A percentile compares a stretch with the other conserved stretches of the same genome.
These are phyloP conservation scores for Drosophila kurseongensis DNA, from an alignment of 1,140 invertebrate species.

Conservation along the genomic window DNA sequence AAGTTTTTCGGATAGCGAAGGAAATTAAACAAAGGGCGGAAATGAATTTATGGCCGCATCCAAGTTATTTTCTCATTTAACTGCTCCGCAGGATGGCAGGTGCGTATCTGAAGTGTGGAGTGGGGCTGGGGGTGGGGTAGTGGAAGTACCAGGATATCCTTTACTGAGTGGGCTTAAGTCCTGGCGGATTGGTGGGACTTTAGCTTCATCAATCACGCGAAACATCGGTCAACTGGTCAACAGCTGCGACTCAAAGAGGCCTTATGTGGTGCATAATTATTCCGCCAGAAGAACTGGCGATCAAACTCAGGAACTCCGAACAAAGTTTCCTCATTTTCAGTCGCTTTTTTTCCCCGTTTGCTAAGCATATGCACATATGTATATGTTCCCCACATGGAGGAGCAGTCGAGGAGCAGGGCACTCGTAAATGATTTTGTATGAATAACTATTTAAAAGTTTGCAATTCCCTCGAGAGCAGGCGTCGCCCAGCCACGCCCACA, in stretches of 20 bases:
- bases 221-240: slow-evolving; percentile 19
- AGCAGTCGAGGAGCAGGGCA: slow-evolving; percentile 15
- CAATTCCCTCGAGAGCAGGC: slow-evolving; percentile 33
- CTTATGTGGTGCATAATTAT: slow-evolving; percentile 26
- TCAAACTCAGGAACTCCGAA: slow-evolving; percentile 14
- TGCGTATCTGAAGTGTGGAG: slow-evolving; percentile 1
- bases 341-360: slow-evolving; percentile 11
- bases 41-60: slow-evolving; percentile 71
- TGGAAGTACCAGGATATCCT: not conserved
- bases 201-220: slow-evolving; percentile 15
- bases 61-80: slow-evolving; percentile 64
- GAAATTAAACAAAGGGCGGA: slow-evolving; percentile 63
- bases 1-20: slow-evolving; percentile 42
- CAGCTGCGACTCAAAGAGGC: slow-evolving; percentile 8
- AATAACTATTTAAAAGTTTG: slow-evolving; percentile 78
- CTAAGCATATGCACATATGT: slow-evolving; percentile 11
- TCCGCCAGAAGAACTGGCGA: slow-evolving; percentile 22
- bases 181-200: too few relatives aligned
- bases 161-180: not conserved
- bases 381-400: slow-evolving; percentile 7
- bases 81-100: slow-evolving; percentile 5
- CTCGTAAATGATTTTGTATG: slow-evolving; percentile 79
- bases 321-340: slow-evolving; percentile 45
- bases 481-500: not conserved
- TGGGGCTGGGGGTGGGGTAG: too few relatives aligned